These are phyloP conservation scores for Muscicapa comitata DNA, from an alignment of 2,797 vertebrate genomes.

Conservation along the genomic window DNA sequence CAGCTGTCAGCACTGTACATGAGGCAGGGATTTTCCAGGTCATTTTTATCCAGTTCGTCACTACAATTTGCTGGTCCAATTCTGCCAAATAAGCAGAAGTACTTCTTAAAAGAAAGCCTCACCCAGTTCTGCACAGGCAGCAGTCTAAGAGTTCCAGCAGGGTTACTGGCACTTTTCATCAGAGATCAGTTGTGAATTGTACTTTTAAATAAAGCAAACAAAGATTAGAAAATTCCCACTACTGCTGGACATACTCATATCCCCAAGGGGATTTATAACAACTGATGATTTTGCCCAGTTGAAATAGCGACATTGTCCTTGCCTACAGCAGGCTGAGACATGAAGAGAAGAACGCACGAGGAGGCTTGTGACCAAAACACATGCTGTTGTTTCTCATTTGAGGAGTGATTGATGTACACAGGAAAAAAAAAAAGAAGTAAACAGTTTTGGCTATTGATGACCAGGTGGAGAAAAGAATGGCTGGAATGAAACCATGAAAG, in stretches of 20 bases:
- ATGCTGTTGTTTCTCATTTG: background rate
- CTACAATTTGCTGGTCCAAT: slow-evolving; percentile 41
- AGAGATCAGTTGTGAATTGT: background rate
- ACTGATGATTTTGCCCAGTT: background rate
- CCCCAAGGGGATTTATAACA: background rate
- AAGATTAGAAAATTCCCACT: background rate
- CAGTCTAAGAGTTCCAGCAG: background rate
- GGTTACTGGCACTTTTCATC: background rate
- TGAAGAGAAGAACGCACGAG: background rate
- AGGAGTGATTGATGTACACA: background rate
- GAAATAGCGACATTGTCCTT: background rate
- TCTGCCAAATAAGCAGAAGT: slow-evolving; percentile 35
- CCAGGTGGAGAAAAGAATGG: background rate
- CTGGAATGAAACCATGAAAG: background rate
- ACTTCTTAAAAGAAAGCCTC: slow-evolving; percentile 25
- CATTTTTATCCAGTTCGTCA: slow-evolving; percentile 52
- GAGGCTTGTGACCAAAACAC: background rate
- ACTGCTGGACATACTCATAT: background rate
- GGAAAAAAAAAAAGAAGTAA: background rate
- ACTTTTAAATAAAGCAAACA: background rate
- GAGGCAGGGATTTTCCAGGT: slow-evolving; percentile 41
- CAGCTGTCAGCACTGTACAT: slow-evolving; percentile 59
- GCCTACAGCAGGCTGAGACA: background rate
- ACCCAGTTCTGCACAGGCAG: background rate
- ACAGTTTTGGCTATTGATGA: background rate